Evolutionary conservation across 2,888 invertebrate genomes (phyloP), one percentile per base, ranked within the genome.

Genomic region (Callimorpha dominula): DNA sequence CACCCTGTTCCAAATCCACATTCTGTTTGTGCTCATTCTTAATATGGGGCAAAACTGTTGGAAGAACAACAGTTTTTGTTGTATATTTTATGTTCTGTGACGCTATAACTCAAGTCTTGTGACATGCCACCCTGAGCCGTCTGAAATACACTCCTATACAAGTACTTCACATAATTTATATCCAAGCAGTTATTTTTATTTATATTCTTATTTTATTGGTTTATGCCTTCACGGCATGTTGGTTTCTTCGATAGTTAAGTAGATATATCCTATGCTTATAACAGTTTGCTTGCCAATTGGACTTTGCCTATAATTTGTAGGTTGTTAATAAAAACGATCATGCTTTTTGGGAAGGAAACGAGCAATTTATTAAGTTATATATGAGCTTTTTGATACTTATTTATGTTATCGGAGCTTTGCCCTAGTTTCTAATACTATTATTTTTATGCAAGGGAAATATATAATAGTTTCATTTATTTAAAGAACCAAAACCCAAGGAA

Each of bases 41-140:
- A 95, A 95, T 95, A 95, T 95, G 95, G 94, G 93, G 91, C 94
- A 95, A 94, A 95, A 95, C 94, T 94, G 95, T 95, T 95, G 94
- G 93, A 93, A 92, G 93, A 94, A 94, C 95, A 95, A 95, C 94
- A 95, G 95, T 95, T 95, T 95, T 93, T 93, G 91, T 90, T 94
- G 94, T 94, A 94, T 94, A 95, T 94, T 94, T 95, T 95, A 95
- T 94, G 95, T 95, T 90, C 91, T 95, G 95, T 95, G 94, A 95
- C 95, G 94, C 92, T 86, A 93, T 95, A 94, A 94, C 92, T 95
- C 95, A 94, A 87, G 67, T 76, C 65, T 78, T 83, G 88, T 93
- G 94, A 94, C 94, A 89, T 85, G 88, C 88, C 91, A 84, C 92
- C 91, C 93, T 92, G 93, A 93, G 92, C 93, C 89, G 85, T 79